Evolutionary conservation across 2,113 vertebrate genomes (phyloP).

Genomic region (Gadus chalcogrammus): DNA sequence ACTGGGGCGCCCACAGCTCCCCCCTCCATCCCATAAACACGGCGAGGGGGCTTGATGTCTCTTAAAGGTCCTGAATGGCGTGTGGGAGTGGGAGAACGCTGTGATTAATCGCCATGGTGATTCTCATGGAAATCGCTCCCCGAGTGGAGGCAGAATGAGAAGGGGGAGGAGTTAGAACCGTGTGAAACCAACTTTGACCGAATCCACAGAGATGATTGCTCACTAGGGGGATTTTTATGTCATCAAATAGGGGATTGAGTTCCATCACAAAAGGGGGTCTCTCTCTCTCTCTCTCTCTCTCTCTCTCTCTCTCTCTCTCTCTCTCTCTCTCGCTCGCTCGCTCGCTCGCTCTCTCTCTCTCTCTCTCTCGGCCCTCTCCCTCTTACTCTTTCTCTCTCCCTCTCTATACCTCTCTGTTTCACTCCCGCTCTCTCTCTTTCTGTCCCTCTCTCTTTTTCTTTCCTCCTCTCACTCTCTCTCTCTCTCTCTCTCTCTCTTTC

Average conservation of each 20-base stretch:
- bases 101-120: conserved; percentile 71
- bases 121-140: conserved; percentile 72
- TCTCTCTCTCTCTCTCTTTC: no score
- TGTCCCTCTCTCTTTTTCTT: no score
- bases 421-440: no score
- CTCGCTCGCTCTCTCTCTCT: no score
- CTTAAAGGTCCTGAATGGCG: conserved; percentile 73
- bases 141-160: conserved; percentile 46
- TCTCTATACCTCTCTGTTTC: no score
- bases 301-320: no score
- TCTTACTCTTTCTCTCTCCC: no score
- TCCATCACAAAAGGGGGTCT: background rate
- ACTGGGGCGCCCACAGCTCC: conserved; percentile 58
- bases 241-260: conserved; percentile 57
- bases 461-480: no score
- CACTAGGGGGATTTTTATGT: conserved; percentile 53
- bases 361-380: no score
- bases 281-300: background rate
- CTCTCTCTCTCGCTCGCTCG: no score
- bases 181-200: conserved; percentile 64
- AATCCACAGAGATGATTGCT: conserved; percentile 59
- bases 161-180: conserved; percentile 51
- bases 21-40: conserved; percentile 62
- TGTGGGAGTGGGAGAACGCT: conserved; percentile 64
- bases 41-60: conserved; percentile 59